phyloP scores from a whole-genome alignment of 2,797 vertebrate genomes.

The Acanthopagrus latus region DNA sequence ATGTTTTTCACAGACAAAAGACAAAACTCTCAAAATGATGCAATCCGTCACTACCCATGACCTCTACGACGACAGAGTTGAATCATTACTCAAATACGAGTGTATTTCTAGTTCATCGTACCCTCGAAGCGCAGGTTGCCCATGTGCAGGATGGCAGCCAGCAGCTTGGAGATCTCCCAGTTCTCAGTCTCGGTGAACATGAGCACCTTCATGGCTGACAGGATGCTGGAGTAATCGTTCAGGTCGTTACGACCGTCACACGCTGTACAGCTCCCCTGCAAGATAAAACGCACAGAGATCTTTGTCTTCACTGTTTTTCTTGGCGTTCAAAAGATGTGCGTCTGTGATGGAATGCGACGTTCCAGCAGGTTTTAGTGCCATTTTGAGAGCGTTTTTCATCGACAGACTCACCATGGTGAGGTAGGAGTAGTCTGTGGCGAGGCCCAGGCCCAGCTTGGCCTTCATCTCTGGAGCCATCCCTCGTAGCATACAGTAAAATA shows the following conservation, averaged over 20 bases:
- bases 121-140: slow-evolving; percentile 96
- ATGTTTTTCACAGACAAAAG: neutral
- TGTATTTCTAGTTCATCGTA: slow-evolving; percentile 38
- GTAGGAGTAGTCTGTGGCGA: slow-evolving; percentile 93
- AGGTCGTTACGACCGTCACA: slow-evolving; percentile 95
- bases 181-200: slow-evolving; percentile 98
- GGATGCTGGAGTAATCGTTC: slow-evolving; percentile 95
- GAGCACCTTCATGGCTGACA: slow-evolving; percentile 97
- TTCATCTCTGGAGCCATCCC: slow-evolving; percentile 95
- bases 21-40: neutral
- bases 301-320: neutral
- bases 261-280: slow-evolving; percentile 92
- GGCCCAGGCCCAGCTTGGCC: slow-evolving; percentile 92
- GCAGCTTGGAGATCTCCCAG: slow-evolving; percentile 97
- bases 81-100: neutral
- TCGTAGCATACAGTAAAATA: slow-evolving; percentile 98
- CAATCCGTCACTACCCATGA: neutral
- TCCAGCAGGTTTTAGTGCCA: too few relatives aligned
- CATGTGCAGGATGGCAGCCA: slow-evolving; percentile 96
- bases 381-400: too few relatives aligned
- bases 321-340: too few relatives aligned
- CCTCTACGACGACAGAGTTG: neutral
- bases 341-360: too few relatives aligned
- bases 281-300: neutral
- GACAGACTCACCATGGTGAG: slow-evolving; percentile 90